A percentile compares a stretch with the other conserved stretches of the same genome.
Evolutionary conservation across 1,140 invertebrate genomes (phyloP).

Genomic region (Sminthurides bifidus): DNA sequence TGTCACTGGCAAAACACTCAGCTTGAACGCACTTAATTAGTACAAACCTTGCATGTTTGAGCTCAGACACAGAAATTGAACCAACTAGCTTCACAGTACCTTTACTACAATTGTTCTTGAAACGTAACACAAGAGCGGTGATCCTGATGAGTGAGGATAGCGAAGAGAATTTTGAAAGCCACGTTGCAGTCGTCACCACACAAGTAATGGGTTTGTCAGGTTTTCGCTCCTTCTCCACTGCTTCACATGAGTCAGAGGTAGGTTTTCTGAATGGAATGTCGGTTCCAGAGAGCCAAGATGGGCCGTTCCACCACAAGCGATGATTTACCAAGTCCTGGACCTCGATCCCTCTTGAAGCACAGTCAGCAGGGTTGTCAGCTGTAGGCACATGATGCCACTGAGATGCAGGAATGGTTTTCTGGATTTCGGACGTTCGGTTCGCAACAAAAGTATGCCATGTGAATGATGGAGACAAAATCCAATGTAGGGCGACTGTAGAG

Average conservation of each 20-base stretch:
- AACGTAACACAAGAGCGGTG: neutral
- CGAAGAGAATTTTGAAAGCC: neutral
- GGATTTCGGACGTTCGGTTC: constrained; percentile 36
- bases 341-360: constrained; percentile 2
- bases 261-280: no score
- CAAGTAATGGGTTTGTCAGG: no score
- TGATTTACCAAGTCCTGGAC: neutral
- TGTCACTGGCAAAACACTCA: neutral
- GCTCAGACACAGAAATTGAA: neutral
- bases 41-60: neutral
- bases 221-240: no score
- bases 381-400: constrained; percentile 1
- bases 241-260: no score
- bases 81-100: neutral
- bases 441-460: constrained; percentile 36
- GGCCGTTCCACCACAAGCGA: constrained; percentile 7
- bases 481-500: constrained; percentile 36
- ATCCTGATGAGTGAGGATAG: neutral
- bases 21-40: neutral
- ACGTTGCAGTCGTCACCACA: no score
- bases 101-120: neutral
- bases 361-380: constrained; percentile 5
- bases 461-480: constrained; percentile 32
- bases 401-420: neutral
- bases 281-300: no score